A percentile compares a stretch with the other conserved stretches of the same genome.
Evolutionary conservation across 2,113 vertebrate genomes (phyloP).

Genomic region (Erinaceus europaeus): DNA sequence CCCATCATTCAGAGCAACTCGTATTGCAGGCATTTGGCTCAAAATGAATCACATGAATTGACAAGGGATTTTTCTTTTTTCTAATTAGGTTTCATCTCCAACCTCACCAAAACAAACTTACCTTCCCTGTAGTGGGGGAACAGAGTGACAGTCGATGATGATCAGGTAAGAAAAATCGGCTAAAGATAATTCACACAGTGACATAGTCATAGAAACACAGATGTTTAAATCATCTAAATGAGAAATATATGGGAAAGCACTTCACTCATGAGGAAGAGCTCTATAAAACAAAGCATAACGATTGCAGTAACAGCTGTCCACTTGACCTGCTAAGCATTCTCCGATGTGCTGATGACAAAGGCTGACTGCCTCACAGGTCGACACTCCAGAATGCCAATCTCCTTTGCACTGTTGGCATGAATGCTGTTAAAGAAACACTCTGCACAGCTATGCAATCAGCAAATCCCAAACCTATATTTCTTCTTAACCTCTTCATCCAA

Average conservation of each 20-base stretch:
- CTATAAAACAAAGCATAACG: neutral
- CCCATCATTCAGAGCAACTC: neutral
- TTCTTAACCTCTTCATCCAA: neutral
- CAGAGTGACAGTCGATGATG: neutral
- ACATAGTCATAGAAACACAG: neutral
- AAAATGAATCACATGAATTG: neutral
- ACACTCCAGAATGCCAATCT: neutral
- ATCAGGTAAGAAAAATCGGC: conserved; percentile 11
- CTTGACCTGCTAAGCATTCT: neutral
- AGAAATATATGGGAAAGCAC: neutral
- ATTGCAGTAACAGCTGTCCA: neutral
- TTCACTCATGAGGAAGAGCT: neutral
- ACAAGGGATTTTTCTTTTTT: neutral
- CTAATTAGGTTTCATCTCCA: conserved; percentile 21
- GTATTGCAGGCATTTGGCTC: neutral
- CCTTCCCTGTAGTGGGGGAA: neutral
- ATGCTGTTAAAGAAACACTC: neutral
- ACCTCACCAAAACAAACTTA: conserved; percentile 28
- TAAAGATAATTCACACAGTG: neutral
- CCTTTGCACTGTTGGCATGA: neutral
- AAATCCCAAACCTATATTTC: neutral
- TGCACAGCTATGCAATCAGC: neutral
- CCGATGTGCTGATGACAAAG: neutral
- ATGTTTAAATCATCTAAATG: neutral
- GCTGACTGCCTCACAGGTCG: neutral